Evolutionary conservation across 2,888 invertebrate species (phyloP), one percentile per base, ranked within the genome.

Genomic region (Chloroclysta siterata): DNA sequence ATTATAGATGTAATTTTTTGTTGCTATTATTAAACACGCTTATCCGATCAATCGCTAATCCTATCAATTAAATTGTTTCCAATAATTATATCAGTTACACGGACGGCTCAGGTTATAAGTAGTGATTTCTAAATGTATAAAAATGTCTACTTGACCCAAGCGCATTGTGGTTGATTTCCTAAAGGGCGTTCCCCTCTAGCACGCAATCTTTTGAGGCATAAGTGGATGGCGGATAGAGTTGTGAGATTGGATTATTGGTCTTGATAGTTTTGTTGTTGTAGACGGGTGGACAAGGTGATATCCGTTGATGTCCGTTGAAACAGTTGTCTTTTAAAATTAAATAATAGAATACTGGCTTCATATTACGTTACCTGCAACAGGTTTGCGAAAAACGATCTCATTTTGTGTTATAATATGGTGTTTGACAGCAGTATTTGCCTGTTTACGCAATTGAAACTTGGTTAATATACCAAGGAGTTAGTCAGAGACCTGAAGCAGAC

Each of bases 141-240:
- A 85, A 88, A 83, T 85, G 79, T 77, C 77, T 78, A 78, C 77
- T 83, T 87, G 86, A 87, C 88, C 87, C 80, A 83, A 78, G 80
- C 80, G 80, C 77, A 78, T 75, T 83, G 82, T 83, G 84, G 84
- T 84, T 84, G 89, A 88, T 88, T 89, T 89, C 83, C 84, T 88
- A 85, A 86, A 89, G 89, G 89, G 89, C 90, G 89, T 89, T 90
- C 88, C 89, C 89, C 90, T 87, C 79, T 76, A 72, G 75, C 78
- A 73, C 76, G 76, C 72, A 70, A 69, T 73, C 76, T 71, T 68
- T 58, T 70, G 80, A 78, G 79, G 63, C 52, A 82, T 52, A 71
- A 80, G 81, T 73, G 66, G 47, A 39, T 4, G 72, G 80, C 81
- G 80, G 60, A 65, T 44, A 44, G 13, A 51, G n/a, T 44, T 29